Base-by-base conservation (phyloP, 2,888 invertebrate species). In the Perithous albicinctus region DNA sequence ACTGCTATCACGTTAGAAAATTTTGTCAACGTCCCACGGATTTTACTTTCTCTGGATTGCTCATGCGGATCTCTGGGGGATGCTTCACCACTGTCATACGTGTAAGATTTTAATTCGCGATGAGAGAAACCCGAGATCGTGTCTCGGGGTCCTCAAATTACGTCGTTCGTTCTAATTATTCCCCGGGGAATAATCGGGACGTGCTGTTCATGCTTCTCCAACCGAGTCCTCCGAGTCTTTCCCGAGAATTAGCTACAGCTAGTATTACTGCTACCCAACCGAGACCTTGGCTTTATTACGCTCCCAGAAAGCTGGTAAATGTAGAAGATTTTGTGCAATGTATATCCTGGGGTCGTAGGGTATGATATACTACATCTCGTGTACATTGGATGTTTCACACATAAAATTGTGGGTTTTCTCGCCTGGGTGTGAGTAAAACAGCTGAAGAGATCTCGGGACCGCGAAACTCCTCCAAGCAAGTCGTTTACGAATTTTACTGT, bases 51-150 rank as follows among this genome's bases (percentile, higher is more conserved):
- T 18, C 66, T 18, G 46, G 2, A 54, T 51, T 67, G 5, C 29
- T 10, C 23, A 12, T 38, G 29, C 56, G 41, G 2, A 29, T 63
- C 80, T 67, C 80, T n/a, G n/a, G 80, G 75, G 66, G 29, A 59
- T 23, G 12, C 59, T 74, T 23, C 38, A 23, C 32, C 26, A 69
- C 56, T 46, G 61, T 73, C 76, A 83, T 85, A 88, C 83, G 83
- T 80, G 85, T 84, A 81, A 86, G 87, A 88, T 89, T 87, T 88
- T 85, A 85, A 88, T 87, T 88, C 87, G 83, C 86, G 87, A 88
- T 86, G 85, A 46, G 80, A 70, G 67, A 38, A 35, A 67, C 51
- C 59, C 56, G 32, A 56, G 64, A 26, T 23, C 61, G 76, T 54
- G 61, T 67, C 59, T 51, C 29, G 38, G 48, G 56, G 56, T 48